Conservation (phyloP, 2,888 invertebrate species). For the Agrochola circellaris region DNA sequence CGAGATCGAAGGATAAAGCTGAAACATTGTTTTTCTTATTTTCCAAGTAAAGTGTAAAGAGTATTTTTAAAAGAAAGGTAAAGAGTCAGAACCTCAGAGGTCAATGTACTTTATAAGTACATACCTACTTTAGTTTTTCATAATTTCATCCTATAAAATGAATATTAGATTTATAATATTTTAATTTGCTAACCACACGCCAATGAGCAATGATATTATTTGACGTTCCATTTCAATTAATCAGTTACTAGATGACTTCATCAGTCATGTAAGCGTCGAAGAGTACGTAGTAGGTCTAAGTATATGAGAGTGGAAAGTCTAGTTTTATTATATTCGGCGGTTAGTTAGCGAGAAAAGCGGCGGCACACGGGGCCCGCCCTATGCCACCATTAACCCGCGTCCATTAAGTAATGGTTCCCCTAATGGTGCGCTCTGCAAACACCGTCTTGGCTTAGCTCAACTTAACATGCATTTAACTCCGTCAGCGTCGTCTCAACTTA, state of each 20-base stretch:
- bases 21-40: constrained; percentile 45
- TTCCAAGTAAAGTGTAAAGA: constrained; percentile 30
- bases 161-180: constrained; percentile 18
- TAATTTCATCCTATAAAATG: neutral
- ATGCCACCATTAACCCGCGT: constrained; percentile 77
- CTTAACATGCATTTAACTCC: constrained; percentile 71
- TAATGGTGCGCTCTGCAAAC: constrained; percentile 80
- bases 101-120: constrained; percentile 1
- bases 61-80: constrained; percentile 21
- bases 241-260: constrained; percentile 2
- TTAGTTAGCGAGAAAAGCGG: constrained; percentile 52
- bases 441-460: constrained; percentile 72
- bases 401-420: constrained; percentile 85
- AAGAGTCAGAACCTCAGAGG: constrained; percentile 9
- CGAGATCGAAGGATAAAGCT: constrained; percentile 20
- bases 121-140: neutral
- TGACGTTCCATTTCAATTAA: constrained; percentile 3
- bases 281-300: neutral
- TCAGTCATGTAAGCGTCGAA: neutral
- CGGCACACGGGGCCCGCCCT: constrained; percentile 71
- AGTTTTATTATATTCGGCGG: constrained; percentile 60
- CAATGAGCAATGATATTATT: constrained; percentile 23
- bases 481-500: constrained; percentile 53
- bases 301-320: constrained; percentile 52
- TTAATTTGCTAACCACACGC: constrained; percentile 27